Evolutionary conservation across 1,140 invertebrate species (phyloP), one percentile per base, ranked within the genome.

Genomic region (Zaprionus gabonicus): DNA sequence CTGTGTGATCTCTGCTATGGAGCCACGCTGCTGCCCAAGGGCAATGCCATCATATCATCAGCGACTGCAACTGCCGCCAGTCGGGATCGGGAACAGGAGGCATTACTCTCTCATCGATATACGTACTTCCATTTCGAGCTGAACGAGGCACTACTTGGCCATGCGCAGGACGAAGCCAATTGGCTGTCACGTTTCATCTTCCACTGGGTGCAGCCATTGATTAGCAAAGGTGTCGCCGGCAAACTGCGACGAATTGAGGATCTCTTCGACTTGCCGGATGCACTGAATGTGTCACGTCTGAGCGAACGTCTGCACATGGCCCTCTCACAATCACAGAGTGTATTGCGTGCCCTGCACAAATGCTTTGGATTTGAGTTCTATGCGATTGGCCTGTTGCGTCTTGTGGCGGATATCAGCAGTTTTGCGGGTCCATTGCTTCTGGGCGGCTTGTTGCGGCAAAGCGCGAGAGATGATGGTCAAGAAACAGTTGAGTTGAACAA

Each of bases 381-480:
- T 87, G 94, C 95, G 17, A 95, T 99, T 88, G 99, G 98, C 31
- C 91, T 99, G 70, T 91, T 99, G 3, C 98, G 98, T 93, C 94
- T 99, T 28, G 86, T 97, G 4, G 95, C 96, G 3, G 98, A 99
- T 93, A 94, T 94, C 71, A 94, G 96, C 38, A 96, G 95, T 17
- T 99, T 99, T 94, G 95, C 96, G 56, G 97, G 97, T 1, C 99
- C 99, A 0, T 93, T 99, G 44, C 93, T 99, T 15, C 93, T 99
- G 25, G 92, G 92, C 27, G 88, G 85, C 27, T 68, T 93, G 3
- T 71, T 93, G 3, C 66, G 60, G 4, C 25, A 31, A 27, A 63
- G 44, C 12, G 44, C n/a, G 25, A 20, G 66, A 58, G 10, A 69
- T 36, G 15, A 46, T 9, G 27, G 36, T 41, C 95, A 95, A 71